Evolutionary conservation across 2,113 vertebrate genomes (phyloP), one percentile per base, ranked within the genome.

Genomic region (Oryzias melastigma): DNA sequence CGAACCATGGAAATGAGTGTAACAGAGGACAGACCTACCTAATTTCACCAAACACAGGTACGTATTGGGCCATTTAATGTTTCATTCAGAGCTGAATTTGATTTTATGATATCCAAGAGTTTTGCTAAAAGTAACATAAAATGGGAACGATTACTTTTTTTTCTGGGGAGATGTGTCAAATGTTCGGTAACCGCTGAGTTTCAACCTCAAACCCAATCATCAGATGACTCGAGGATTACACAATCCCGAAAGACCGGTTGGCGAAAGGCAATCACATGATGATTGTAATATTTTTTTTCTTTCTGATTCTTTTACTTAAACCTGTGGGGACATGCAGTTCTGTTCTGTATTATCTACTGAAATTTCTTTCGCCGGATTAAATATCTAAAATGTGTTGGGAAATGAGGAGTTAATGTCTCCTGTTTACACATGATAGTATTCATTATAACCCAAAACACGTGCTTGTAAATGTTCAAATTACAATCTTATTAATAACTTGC

Each of bases 241-340:
- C 57, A 68, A 40, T 19, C 40, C 16, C 13, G 57, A 48, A 25
- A 65, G 46, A 61, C 56, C 16, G 58, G 58, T 52, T 70, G 65
- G 77, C 79, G 85, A 81, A 82, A 75, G 73, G 8, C 13, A 13
- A 66, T 87, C 88, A 87, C 85, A 78, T 89, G 86, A 77, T 75
- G n/a, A 15, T 13, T 43, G 52, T 8, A 16, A 13, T 52, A 15
- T 52, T 3, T 53, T 8, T 53, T 27, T 5, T 17, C 1, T n/a
- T 15, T 10, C 3, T 35, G 0, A 8, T 35, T 35, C 8, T 12
- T 35, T 35, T 35, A 35, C 8, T 12, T 35, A 12, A 35, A 12
- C 12, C 5, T 7, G 5, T 27, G 25, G 25, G 5, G 5, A 27
- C 25, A 1, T 5, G 25, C 25, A 27, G 25, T 27, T 27, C 5